Evolutionary conservation across 2,888 invertebrate genomes (phyloP).

Genomic region (Gymnoscelis rufifasciata): DNA sequence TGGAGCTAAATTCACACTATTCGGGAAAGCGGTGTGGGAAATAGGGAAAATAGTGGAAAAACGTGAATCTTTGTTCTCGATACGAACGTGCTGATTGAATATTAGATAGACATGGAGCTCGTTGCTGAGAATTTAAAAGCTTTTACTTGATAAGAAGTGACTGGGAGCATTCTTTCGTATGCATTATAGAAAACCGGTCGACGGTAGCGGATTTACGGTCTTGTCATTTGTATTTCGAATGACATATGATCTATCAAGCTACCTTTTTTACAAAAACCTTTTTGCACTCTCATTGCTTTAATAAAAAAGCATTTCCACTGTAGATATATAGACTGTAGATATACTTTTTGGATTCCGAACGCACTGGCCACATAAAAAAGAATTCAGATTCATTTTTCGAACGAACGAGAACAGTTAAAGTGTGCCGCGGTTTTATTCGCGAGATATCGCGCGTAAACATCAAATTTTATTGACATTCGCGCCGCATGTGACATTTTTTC

Average conservation of each 20-base stretch:
- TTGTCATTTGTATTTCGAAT: too few relatives aligned
- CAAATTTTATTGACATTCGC: constrained; percentile 67
- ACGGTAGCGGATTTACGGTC: too few relatives aligned
- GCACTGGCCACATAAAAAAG: constrained; percentile 19
- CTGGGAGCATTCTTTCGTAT: neutral
- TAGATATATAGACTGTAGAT: constrained; percentile 11
- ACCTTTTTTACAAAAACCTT: neutral
- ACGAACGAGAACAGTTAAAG: constrained; percentile 43
- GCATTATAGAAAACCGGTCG: neutral
- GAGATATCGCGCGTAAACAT: constrained; percentile 64
- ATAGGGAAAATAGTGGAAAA: constrained; percentile 35
- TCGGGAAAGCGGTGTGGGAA: constrained; percentile 27
- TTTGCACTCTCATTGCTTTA: too few relatives aligned
- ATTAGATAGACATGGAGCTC: constrained; percentile 20
- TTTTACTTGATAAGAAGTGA: neutral
- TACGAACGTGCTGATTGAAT: constrained; percentile 28
- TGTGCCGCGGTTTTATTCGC: constrained; percentile 50
- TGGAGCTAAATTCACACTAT: constrained; percentile 50
- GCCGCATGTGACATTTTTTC: constrained; percentile 51
- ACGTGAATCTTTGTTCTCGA: constrained; percentile 25
- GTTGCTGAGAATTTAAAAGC: neutral
- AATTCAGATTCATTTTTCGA: constrained; percentile 43
- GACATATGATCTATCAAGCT: too few relatives aligned
- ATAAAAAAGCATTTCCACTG: neutral
- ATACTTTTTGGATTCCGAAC: constrained; percentile 12